Conservation (phyloP, 1,140 invertebrate genomes). For the Drosophila sechellia region DNA sequence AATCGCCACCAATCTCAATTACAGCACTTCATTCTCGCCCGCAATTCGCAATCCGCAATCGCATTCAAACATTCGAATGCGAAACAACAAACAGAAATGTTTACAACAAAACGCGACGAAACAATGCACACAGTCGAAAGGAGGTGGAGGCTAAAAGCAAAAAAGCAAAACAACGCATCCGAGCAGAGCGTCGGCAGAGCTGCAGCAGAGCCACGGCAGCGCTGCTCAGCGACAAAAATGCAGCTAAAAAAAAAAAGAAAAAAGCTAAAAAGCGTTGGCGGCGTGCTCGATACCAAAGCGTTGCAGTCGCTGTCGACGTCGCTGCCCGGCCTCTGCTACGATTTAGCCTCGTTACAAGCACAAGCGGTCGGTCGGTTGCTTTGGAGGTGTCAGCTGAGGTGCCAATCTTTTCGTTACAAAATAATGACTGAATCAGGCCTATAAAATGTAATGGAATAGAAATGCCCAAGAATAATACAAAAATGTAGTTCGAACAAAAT, state of each 20-base stretch:
- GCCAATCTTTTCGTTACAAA: slow-evolving; percentile 19
- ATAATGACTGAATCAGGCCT: background rate
- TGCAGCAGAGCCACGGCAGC: background rate
- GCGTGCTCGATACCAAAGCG: slow-evolving; percentile 6
- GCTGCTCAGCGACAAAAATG: slow-evolving; percentile 58
- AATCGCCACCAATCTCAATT: slow-evolving; percentile 36
- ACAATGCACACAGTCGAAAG: slow-evolving; percentile 75
- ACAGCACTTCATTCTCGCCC: slow-evolving; percentile 36
- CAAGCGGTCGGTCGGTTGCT: slow-evolving; percentile 41
- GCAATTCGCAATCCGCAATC: slow-evolving; percentile 29
- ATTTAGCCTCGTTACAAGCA: slow-evolving; percentile 80
- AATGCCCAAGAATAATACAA: no score
- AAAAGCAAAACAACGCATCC: slow-evolving; percentile 60
- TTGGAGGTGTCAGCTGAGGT: slow-evolving; percentile 40
- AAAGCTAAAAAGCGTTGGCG: slow-evolving; percentile 40
- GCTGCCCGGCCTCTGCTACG: slow-evolving; percentile 42
- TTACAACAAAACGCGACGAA: slow-evolving; percentile 67
- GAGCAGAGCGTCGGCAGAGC: slow-evolving; percentile 28
- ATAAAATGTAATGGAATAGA: no score
- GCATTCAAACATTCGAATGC: slow-evolving; percentile 55
- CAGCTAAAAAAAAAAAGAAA: slow-evolving; percentile 21
- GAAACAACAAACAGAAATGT: slow-evolving; percentile 55
- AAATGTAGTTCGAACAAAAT: no score
- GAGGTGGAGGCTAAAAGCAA: slow-evolving; percentile 81
- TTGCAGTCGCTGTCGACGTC: background rate